Evolutionary conservation across 2,113 vertebrate species (phyloP).

Genomic region (Gulo gulo): DNA sequence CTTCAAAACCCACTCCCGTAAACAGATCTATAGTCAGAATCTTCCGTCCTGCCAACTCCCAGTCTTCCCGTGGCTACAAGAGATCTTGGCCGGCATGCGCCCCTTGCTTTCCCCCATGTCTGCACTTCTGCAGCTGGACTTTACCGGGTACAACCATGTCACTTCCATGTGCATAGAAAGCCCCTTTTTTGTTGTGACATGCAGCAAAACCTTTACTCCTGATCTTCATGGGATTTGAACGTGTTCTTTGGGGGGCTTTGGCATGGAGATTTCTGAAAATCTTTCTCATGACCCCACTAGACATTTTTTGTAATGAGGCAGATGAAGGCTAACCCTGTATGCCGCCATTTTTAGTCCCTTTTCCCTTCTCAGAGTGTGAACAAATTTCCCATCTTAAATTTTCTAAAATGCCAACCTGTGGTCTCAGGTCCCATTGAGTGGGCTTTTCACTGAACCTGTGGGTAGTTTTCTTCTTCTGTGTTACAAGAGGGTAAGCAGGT

Average conservation of each 20-base stretch:
- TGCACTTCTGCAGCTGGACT: not conserved
- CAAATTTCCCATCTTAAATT: not conserved
- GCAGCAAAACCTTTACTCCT: not conserved
- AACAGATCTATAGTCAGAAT: no score
- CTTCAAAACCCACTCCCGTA: not conserved
- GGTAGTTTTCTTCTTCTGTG: not conserved
- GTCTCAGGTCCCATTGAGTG: not conserved
- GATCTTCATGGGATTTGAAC: not conserved
- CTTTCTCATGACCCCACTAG: not conserved
- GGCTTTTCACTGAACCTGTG: not conserved
- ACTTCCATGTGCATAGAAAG: not conserved
- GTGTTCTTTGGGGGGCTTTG: not conserved
- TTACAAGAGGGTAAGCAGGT: not conserved
- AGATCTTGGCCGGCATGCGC: not conserved
- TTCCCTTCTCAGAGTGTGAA: not conserved
- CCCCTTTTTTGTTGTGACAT: not conserved
- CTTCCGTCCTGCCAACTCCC: not conserved
- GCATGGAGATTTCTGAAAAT: no score
- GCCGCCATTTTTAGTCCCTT: not conserved
- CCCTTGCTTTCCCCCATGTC: not conserved
- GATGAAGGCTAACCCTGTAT: not conserved
- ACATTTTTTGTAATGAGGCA: not conserved
- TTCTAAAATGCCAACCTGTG: not conserved
- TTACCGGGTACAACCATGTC: accelerated
- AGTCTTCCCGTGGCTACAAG: not conserved